Conservation (phyloP, 2,113 vertebrate species). For the Turdus rufiventris region DNA sequence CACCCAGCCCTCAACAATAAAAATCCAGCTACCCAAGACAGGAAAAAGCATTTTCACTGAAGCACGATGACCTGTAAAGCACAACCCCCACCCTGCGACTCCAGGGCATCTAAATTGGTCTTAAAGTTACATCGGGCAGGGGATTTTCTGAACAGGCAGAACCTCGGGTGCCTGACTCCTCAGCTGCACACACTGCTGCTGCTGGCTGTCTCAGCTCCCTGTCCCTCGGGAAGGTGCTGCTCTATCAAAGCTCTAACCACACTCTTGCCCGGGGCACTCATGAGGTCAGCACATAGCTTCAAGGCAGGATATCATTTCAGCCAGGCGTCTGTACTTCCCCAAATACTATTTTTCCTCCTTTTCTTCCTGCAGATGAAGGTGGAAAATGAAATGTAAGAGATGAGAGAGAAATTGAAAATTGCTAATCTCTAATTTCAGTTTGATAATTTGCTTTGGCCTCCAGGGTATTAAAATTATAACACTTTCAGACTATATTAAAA, state of each 20-base stretch:
- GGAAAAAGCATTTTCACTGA: not conserved
- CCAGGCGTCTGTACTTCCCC: not conserved
- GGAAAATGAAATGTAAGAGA: not conserved
- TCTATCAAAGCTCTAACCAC: not conserved
- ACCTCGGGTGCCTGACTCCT: not conserved
- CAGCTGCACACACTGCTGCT: not conserved
- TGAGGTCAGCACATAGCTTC: not conserved
- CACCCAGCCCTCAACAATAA: not conserved
- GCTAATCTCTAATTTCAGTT: conserved; percentile 45
- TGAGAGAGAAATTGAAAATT: conserved; percentile 32
- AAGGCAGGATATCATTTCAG: not conserved
- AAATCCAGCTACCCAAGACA: not conserved
- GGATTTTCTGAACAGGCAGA: not conserved
- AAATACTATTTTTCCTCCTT: not conserved
- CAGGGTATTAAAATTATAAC: conserved; percentile 48
- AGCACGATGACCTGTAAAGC: not conserved
- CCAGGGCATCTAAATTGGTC: not conserved
- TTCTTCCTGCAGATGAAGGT: not conserved
- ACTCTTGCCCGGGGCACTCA: not conserved
- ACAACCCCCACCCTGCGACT: not conserved
- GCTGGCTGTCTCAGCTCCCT: not conserved
- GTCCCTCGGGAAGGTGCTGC: not conserved
- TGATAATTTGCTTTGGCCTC: conserved; percentile 43
- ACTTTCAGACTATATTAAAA: conserved; percentile 32
- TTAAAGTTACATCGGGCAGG: not conserved